Conservation (phyloP, 1,140 invertebrate genomes). For the Dreissena rostriformis region DNA sequence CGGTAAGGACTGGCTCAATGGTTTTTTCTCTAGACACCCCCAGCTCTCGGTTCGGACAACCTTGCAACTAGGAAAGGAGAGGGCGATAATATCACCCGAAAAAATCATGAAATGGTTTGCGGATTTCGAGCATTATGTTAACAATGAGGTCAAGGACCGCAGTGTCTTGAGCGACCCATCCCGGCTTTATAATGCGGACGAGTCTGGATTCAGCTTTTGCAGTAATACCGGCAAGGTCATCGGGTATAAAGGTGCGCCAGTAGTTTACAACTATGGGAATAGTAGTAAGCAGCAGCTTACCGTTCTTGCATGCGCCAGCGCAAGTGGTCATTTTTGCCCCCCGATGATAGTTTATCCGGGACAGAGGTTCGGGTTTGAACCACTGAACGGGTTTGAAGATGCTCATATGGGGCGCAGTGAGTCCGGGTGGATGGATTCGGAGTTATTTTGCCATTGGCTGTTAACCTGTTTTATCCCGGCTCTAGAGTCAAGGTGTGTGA, state of each 20-base stretch:
- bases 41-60: slow-evolving; percentile 3
- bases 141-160: neutral
- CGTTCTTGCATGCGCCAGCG: slow-evolving; percentile 20
- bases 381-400: slow-evolving; percentile 27
- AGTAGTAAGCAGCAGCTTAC: slow-evolving; percentile 11
- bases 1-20: slow-evolving; percentile 16
- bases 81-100: slow-evolving; percentile 17
- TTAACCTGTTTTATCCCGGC: neutral
- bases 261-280: slow-evolving; percentile 30
- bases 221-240: slow-evolving; percentile 24
- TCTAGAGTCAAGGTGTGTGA: neutral
- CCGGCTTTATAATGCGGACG: slow-evolving; percentile 40
- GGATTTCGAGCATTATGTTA: slow-evolving; percentile 27
- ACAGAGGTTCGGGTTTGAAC: neutral
- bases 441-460: slow-evolving; percentile 24
- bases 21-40: slow-evolving; percentile 33
- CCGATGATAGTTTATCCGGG: slow-evolving; percentile 29
- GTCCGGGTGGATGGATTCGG: slow-evolving; percentile 31
- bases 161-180: slow-evolving; percentile 13
- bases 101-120: slow-evolving; percentile 40
- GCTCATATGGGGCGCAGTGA: slow-evolving; percentile 12
- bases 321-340: neutral
- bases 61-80: slow-evolving; percentile 28
- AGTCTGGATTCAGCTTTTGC: slow-evolving; percentile 40
- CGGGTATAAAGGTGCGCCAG: slow-evolving; percentile 27